These are phyloP conservation scores for Esox masquinongy DNA, from an alignment of 2,797 vertebrate genomes.

Conservation along the genomic window DNA sequence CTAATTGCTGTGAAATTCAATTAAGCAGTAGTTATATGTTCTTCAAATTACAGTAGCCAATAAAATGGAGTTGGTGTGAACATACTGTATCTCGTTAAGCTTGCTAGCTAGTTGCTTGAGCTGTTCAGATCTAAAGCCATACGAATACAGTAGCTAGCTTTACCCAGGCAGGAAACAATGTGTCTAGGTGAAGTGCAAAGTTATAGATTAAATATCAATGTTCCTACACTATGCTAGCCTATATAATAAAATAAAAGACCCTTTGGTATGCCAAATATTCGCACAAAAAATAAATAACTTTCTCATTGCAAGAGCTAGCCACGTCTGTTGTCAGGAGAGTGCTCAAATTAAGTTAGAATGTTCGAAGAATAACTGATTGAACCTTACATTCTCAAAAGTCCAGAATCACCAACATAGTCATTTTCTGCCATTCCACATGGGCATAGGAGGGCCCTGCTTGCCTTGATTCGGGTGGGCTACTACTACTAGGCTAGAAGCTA, in stretches of 20 bases:
- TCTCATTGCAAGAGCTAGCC: neutral
- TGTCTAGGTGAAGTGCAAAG: neutral
- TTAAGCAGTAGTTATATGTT: neutral
- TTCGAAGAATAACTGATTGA: neutral
- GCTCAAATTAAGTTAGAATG: neutral
- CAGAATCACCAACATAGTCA: neutral
- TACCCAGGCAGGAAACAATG: neutral
- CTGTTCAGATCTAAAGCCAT: neutral
- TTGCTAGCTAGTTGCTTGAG: neutral
- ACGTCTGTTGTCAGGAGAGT: neutral
- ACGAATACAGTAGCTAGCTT: neutral
- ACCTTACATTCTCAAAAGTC: neutral
- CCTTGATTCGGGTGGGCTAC: neutral
- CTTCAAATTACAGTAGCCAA: neutral
- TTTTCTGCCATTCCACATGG: neutral
- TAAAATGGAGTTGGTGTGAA: neutral
- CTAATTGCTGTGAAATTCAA: neutral
- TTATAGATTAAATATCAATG: neutral
- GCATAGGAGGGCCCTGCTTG: neutral
- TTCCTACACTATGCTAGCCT: neutral
- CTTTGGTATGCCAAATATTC: neutral
- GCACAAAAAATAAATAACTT: neutral
- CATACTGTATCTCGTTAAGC: neutral
- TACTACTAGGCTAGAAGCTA: slow-evolving; percentile 6
- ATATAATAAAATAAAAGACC: neutral